Percentiles rank a stretch among this genome's conserved stretches.
phyloP scores from a whole-genome alignment of 1,140 invertebrate species.

The Aphis craccivora region DNA sequence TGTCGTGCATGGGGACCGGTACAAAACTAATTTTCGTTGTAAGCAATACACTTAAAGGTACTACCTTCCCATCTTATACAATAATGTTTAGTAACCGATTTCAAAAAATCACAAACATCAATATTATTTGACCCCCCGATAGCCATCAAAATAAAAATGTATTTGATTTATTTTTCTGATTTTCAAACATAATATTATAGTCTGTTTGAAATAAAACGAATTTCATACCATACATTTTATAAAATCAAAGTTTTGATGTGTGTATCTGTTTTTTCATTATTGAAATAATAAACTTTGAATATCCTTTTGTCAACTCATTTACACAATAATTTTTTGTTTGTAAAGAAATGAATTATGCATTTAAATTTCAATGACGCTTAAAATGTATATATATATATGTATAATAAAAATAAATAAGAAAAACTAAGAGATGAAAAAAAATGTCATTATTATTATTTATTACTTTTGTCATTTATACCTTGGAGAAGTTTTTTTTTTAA shows the following conservation, averaged over 20 bases:
- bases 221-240: neutral
- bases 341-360: conserved; percentile 28
- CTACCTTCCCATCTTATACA: neutral
- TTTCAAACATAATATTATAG: neutral
- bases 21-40: neutral
- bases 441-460: neutral
- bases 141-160: neutral
- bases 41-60: neutral
- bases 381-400: neutral
- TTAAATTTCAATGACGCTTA: neutral
- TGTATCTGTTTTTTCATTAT: neutral
- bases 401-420: conserved; percentile 5
- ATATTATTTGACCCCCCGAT: neutral
- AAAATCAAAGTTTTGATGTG: neutral
- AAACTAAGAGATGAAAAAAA: neutral
- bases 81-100: neutral
- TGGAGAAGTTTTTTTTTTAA: neutral
- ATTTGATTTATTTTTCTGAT: neutral
- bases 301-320: conserved; percentile 19
- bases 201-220: neutral
- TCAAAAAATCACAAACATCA: neutral
- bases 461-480: neutral
- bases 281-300: neutral
- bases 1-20: neutral
- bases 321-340: neutral